Percentiles rank a stretch among this genome's conserved stretches.
Conservation (phyloP, 2,888 invertebrate species). For the Netelia virgata region DNA sequence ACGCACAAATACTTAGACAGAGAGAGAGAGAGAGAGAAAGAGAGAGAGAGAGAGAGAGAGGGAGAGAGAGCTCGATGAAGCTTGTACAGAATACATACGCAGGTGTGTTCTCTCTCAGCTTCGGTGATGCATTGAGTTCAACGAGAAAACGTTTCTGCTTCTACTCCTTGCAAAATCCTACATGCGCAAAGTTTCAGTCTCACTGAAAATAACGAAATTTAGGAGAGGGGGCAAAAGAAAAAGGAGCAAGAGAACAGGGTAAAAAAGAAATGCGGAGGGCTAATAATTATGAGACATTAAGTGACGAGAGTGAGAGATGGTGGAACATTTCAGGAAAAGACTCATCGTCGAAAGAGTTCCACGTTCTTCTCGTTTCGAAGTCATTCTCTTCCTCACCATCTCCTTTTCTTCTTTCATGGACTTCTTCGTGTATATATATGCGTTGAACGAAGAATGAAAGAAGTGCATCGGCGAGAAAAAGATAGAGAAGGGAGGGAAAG, state of each 20-base stretch:
- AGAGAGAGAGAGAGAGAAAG: neutral
- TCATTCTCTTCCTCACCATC: slow-evolving; percentile 42
- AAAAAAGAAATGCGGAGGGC: slow-evolving; percentile 76
- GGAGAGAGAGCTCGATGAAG: slow-evolving; percentile 9
- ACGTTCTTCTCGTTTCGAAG: slow-evolving; percentile 43
- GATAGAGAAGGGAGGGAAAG: neutral
- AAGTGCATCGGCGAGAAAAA: neutral
- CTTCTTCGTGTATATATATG: neutral
- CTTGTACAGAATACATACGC: slow-evolving; percentile 35
- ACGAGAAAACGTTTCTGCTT: slow-evolving; percentile 7
- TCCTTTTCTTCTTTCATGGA: slow-evolving; percentile 13
- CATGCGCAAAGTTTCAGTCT: slow-evolving; percentile 33
- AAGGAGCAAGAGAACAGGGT: slow-evolving; percentile 69
- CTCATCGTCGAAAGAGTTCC: slow-evolving; percentile 39
- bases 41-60: neutral
- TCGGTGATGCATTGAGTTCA: slow-evolving; percentile 34
- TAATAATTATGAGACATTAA: slow-evolving; percentile 84
- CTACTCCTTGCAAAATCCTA: neutral
- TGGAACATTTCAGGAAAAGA: slow-evolving; percentile 73
- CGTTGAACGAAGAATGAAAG: neutral
- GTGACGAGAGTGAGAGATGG: slow-evolving; percentile 81
- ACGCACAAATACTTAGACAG: neutral
- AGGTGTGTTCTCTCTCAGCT: neutral
- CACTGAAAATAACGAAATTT: slow-evolving; percentile 36
- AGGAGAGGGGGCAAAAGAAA: slow-evolving; percentile 49